Base-by-base conservation (phyloP, 2,797 vertebrate genomes). In the Sebastes dallii region DNA sequence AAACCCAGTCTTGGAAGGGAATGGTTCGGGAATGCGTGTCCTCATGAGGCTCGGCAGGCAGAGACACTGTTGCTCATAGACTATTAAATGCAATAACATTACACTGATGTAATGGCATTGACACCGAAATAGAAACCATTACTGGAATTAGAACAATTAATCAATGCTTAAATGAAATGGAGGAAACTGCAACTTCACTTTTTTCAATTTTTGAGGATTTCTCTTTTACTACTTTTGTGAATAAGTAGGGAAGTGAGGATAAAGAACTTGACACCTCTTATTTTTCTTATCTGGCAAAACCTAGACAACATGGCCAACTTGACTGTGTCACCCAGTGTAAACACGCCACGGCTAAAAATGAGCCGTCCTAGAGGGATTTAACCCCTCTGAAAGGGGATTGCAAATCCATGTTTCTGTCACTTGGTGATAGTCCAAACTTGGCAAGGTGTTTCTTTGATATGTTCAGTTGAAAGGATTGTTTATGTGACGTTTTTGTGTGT, bases 371-470 rank as follows among this genome's bases (percentile, higher is more conserved):
- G 0, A 25, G 65, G 67, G 75, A 84, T 82, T 83, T 56, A 80
- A 65, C 42, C 68, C 58, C 14, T 66, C 68, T 72, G 66, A 77
- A 72, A 80, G 25, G 22, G 59, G 61, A 74, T 27, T 75, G 56
- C 75, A 83, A 88, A 74, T 87, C 58, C 34, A 65, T 81, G 72
- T 88, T 78, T 77, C 80, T 77, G 80, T 81, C 75, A 80, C 62
- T 66, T 72, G 75, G 70, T 75, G 77, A 85, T 75, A 78, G 69
- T 86, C 87, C 80, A 81, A 54, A 83, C 78, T 66, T 79, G 74
- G 80, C 78, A 83, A 89, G 86, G 80, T 91, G 87, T 86, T 81
- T 86, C 75, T 93, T 84, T 87, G 70, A 91, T 86, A 72, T 87
- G 42, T 82, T 82, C 55, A 72, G 61, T 77, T 25, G 52, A 56